Evolutionary conservation across 2,797 vertebrate species (phyloP).

Genomic region (Acipenser oxyrinchus): DNA sequence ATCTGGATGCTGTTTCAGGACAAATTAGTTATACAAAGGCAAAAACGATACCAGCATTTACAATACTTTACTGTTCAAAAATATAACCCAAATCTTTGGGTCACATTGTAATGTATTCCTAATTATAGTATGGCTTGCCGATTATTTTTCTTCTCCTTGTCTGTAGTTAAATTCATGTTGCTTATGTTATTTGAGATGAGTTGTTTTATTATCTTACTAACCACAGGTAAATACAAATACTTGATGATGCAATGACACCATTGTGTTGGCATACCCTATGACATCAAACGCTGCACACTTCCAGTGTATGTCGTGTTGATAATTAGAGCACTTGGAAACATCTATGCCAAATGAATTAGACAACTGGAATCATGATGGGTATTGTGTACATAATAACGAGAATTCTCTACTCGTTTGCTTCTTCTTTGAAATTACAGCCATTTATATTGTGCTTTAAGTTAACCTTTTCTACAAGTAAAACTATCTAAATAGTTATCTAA

Average conservation of each 20-base stretch:
- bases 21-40: too few species aligned
- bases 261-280: neutral
- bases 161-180: too few species aligned
- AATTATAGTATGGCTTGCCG: too few species aligned
- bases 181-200: too few species aligned
- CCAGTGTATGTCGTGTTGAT: neutral
- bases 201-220: too few species aligned
- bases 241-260: neutral
- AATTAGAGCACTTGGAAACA: neutral
- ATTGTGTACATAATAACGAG: constrained; percentile 12
- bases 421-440: constrained; percentile 59
- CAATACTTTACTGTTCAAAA: too few species aligned
- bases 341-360: neutral
- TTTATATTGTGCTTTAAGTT: constrained; percentile 47
- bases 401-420: constrained; percentile 58
- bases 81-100: too few species aligned
- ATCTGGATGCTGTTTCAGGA: too few species aligned
- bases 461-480: constrained; percentile 57
- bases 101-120: too few species aligned
- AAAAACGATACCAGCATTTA: too few species aligned
- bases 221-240: too few species aligned
- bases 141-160: too few species aligned
- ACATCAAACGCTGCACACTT: neutral
- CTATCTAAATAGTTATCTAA: constrained; percentile 56
- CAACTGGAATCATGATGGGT: constrained; percentile 6